These are phyloP conservation scores for Pinctada fucata DNA, from an alignment of 2,888 invertebrate species.

Conservation along the genomic window DNA sequence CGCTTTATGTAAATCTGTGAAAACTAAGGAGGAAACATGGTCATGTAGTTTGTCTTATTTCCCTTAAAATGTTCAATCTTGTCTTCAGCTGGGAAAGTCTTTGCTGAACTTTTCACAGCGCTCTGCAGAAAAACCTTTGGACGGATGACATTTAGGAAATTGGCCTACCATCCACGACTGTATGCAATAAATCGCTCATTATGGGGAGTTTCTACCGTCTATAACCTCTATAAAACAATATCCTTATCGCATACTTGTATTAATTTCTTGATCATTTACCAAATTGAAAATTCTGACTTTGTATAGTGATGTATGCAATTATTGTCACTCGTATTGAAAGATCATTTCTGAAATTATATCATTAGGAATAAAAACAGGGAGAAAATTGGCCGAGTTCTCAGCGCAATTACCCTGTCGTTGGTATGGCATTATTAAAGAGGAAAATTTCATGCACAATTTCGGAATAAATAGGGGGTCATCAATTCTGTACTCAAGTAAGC, in stretches of 20 bases:
- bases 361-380: conserved; percentile 37
- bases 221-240: neutral
- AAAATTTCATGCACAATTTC: conserved; percentile 43
- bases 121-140: neutral
- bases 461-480: conserved; percentile 24
- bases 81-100: neutral
- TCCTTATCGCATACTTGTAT: conserved; percentile 10
- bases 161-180: neutral
- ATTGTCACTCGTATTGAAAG: conserved; percentile 36
- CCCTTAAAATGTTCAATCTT: too few species aligned
- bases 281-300: conserved; percentile 19
- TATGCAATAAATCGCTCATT: neutral
- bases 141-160: conserved; percentile 9
- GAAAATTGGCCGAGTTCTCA: conserved; percentile 50
- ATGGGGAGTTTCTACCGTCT: neutral
- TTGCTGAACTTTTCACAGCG: neutral
- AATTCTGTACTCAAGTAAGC: conserved; percentile 1
- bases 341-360: conserved; percentile 39
- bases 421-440: conserved; percentile 28
- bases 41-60: too few species aligned
- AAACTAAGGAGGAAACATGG: too few species aligned
- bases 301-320: conserved; percentile 32
- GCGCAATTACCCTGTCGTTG: conserved; percentile 42
- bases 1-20: too few species aligned
- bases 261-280: conserved; percentile 8